These are phyloP conservation scores for Branchipolynoe longqiensis DNA, from an alignment of 2,888 invertebrate genomes.

Conservation along the genomic window DNA sequence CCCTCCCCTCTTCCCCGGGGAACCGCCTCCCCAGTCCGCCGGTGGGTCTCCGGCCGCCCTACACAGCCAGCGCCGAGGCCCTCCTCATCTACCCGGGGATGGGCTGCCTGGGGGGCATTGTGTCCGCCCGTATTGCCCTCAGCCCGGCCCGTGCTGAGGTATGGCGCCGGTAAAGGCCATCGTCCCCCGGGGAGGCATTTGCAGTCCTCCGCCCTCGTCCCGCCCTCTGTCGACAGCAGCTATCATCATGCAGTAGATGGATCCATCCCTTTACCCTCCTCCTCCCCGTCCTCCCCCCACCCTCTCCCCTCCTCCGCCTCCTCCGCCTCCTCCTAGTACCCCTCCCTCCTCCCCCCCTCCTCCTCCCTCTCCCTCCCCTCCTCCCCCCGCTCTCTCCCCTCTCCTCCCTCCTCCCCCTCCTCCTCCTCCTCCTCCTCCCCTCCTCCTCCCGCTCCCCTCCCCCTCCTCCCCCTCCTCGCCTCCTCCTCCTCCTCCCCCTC, in stretches of 20 bases:
- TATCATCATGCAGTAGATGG: neutral
- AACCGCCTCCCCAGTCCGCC: neutral
- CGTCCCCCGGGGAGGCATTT: neutral
- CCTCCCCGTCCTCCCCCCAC: neutral
- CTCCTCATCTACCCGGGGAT: neutral
- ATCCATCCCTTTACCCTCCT: neutral
- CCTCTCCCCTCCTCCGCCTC: neutral
- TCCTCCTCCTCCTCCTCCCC: neutral
- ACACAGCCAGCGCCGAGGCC: neutral
- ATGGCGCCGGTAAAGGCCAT: no score
- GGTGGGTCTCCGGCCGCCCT: neutral
- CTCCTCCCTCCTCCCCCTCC: neutral
- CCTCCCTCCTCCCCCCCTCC: neutral
- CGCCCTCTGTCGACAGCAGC: neutral
- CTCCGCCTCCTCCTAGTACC: neutral
- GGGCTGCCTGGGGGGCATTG: neutral
- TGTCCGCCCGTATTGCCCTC: neutral
- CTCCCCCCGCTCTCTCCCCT: neutral
- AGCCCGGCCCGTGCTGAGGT: slow-evolving; percentile 17
- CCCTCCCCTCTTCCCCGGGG: neutral
- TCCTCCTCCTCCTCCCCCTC: no score
- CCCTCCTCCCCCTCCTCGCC: no score
- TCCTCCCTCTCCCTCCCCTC: neutral
- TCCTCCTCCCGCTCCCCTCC: no score
- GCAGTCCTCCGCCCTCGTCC: no score